phyloP scores from a whole-genome alignment of 2,888 invertebrate species.

The Drosophila rubida region DNA sequence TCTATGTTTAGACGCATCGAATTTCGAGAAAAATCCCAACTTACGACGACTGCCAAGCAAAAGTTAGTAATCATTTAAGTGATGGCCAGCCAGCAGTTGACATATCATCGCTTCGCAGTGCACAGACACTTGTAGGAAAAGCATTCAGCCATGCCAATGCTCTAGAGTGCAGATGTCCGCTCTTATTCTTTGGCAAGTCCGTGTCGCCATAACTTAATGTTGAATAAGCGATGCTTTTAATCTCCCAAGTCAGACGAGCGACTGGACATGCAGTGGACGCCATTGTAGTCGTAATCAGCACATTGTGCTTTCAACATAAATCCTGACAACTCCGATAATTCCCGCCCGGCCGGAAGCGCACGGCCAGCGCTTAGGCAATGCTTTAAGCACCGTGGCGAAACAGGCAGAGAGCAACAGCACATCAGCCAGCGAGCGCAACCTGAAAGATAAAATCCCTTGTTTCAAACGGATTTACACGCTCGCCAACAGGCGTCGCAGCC shows the following conservation, averaged over 20 bases:
- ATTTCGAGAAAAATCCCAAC: slow-evolving; percentile 7
- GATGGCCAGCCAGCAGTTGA: slow-evolving; percentile 38
- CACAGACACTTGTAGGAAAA: slow-evolving; percentile 18
- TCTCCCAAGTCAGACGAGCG: slow-evolving; percentile 45
- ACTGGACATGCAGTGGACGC: slow-evolving; percentile 15
- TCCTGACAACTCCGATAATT: slow-evolving; percentile 69
- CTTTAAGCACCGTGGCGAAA: slow-evolving; percentile 7
- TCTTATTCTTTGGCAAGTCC: slow-evolving; percentile 11
- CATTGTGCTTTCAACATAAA: slow-evolving; percentile 63
- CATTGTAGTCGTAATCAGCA: slow-evolving; percentile 61
- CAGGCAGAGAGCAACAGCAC: slow-evolving; percentile 34
- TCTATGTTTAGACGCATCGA: background rate
- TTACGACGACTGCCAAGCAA: slow-evolving; percentile 24
- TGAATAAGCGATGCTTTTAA: slow-evolving; percentile 65
- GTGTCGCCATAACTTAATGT: slow-evolving; percentile 67
- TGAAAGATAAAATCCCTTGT: slow-evolving; percentile 67
- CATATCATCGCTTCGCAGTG: slow-evolving; percentile 2
- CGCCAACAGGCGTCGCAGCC: slow-evolving; percentile 49
- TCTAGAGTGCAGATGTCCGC: slow-evolving; percentile 15
- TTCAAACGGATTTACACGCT: slow-evolving; percentile 64
- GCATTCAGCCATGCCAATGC: slow-evolving; percentile 32
- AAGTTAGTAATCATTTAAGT: slow-evolving; percentile 69
- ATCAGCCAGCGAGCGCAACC: slow-evolving; percentile 38
- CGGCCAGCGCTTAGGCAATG: slow-evolving; percentile 33
- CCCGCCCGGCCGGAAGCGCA: slow-evolving; percentile 29